A percentile compares a stretch with the other conserved stretches of the same genome.
Evolutionary conservation across 2,888 invertebrate genomes (phyloP).

Genomic region (Hecatera dysodea): DNA sequence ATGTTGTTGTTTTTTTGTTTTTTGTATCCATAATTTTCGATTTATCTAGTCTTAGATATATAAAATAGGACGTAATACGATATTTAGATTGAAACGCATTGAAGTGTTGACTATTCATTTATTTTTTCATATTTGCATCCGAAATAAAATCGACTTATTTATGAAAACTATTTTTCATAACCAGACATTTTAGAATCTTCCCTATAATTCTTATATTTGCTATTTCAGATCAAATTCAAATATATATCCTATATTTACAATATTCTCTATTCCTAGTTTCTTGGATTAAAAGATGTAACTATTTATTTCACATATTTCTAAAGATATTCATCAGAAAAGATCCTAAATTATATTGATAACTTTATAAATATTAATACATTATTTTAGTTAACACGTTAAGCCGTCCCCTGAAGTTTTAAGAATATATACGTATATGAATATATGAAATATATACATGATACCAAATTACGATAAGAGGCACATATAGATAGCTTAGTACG

Average conservation of each 20-base stretch:
- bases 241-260: slow-evolving; percentile 56
- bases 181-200: slow-evolving; percentile 17
- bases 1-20: no score
- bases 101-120: slow-evolving; percentile 56
- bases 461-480: slow-evolving; percentile 66
- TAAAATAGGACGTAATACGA: slow-evolving; percentile 22
- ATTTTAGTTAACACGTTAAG: slow-evolving; percentile 82
- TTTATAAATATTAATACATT: slow-evolving; percentile 69
- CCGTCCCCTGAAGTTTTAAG: slow-evolving; percentile 88
- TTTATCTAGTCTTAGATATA: slow-evolving; percentile 27
- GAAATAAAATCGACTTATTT: slow-evolving; percentile 17
- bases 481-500: slow-evolving; percentile 64
- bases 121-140: slow-evolving; percentile 34
- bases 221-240: slow-evolving; percentile 13
- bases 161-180: slow-evolving; percentile 51
- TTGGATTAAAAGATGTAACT: slow-evolving; percentile 32
- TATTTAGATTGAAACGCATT: slow-evolving; percentile 52
- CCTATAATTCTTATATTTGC: slow-evolving; percentile 22
- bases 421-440: slow-evolving; percentile 76
- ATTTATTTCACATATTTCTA: slow-evolving; percentile 42
- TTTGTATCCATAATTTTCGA: slow-evolving; percentile 13
- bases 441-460: slow-evolving; percentile 66
- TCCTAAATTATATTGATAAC: slow-evolving; percentile 66
- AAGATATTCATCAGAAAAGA: slow-evolving; percentile 41
- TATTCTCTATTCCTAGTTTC: slow-evolving; percentile 59